Percentiles rank a stretch among this genome's conserved stretches.
phyloP scores from a whole-genome alignment of 2,797 vertebrate genomes.

The Semaprochilodus insignis region DNA sequence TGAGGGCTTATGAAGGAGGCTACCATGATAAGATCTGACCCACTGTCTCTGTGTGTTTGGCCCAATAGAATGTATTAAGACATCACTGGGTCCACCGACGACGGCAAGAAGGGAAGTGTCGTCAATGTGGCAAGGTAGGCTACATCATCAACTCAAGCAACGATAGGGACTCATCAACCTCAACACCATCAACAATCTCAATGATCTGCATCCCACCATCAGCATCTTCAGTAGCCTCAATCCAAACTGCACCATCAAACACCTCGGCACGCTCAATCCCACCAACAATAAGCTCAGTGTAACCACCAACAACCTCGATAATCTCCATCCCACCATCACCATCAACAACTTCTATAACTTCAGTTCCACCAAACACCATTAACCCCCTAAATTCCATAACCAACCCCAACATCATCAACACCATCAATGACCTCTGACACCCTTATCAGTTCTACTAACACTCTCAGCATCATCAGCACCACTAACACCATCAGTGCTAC shows the following conservation, averaged over 20 bases:
- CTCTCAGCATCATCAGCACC: not conserved
- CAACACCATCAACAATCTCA: not conserved
- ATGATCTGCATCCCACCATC: not conserved
- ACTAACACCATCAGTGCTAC: not conserved
- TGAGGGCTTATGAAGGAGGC: conserved; percentile 15
- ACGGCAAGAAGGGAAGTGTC: conserved; percentile 95
- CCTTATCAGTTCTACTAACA: not conserved
- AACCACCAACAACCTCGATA: too few species aligned
- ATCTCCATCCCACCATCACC: too few species aligned
- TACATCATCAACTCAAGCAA: not conserved
- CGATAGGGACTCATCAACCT: not conserved
- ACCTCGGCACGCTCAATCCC: too few species aligned
- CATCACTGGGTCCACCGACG: conserved; percentile 98
- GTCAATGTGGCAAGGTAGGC: conserved; percentile 95
- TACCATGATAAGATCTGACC: conserved; percentile 23
- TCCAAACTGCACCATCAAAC: not conserved
- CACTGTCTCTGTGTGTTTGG: conserved; percentile 57
- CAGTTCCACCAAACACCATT: not conserved
- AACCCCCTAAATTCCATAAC: not conserved
- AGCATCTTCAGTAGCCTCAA: not conserved
- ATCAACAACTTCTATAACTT: not conserved
- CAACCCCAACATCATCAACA: not conserved
- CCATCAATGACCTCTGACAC: not conserved
- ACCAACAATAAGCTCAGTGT: too few species aligned
- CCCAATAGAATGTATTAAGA: conserved; percentile 88